A percentile compares a stretch with the other conserved stretches of the same genome.
These are phyloP conservation scores for Daboia siamensis DNA, from an alignment of 2,113 vertebrate genomes.

Conservation along the genomic window DNA sequence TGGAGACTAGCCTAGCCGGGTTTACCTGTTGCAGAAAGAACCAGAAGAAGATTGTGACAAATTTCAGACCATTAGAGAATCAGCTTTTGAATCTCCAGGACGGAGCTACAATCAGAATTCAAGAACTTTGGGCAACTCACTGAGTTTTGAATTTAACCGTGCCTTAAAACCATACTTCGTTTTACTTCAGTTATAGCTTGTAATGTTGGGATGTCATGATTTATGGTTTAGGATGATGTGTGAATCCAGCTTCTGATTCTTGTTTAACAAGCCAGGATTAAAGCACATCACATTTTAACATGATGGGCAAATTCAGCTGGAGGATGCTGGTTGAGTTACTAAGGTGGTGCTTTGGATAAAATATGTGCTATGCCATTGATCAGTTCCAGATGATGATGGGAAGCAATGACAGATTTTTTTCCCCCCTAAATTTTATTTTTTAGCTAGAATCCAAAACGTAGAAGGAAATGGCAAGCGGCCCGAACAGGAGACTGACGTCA, in stretches of 20 bases:
- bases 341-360: neutral
- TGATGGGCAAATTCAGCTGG: neutral
- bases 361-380: neutral
- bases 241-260: neutral
- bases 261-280: neutral
- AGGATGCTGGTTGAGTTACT: neutral
- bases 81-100: neutral
- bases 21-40: neutral
- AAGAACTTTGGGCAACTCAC: neutral
- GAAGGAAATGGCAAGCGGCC: slow-evolving; percentile 73
- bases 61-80: neutral
- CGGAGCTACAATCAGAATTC: neutral
- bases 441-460: slow-evolving; percentile 81
- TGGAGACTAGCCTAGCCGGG: neutral
- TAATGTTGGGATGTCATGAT: neutral
- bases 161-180: neutral
- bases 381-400: neutral
- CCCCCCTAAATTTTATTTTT: neutral
- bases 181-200: neutral
- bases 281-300: neutral
- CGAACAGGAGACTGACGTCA: slow-evolving; percentile 75
- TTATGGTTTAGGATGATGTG: neutral
- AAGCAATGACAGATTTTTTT: neutral
- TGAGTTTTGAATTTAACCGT: neutral
- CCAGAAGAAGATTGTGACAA: neutral